Percentiles rank a stretch among this genome's conserved stretches.
Conservation (phyloP, 1,140 invertebrate genomes). For the Pachypeltis micranthus region DNA sequence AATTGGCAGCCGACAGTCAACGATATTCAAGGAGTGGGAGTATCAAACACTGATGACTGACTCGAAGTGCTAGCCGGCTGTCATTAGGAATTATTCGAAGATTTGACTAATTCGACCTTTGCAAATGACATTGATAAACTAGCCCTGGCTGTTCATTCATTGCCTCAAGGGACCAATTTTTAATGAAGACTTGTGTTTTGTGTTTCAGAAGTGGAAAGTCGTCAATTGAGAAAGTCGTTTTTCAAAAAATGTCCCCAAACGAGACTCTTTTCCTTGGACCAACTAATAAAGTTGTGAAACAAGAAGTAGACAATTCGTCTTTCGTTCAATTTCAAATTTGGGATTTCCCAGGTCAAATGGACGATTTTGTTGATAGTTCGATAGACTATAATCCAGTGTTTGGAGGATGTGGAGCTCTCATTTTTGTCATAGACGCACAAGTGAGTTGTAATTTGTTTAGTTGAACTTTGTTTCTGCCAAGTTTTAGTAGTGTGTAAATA, state of each 20-base stretch:
- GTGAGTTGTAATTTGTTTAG: too few relatives aligned
- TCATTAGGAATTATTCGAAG: too few relatives aligned
- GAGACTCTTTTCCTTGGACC: slow-evolving; percentile 98
- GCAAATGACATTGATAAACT: too few relatives aligned
- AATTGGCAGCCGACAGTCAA: too few relatives aligned
- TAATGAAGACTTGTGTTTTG: neutral
- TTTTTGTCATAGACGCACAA: slow-evolving; percentile 99
- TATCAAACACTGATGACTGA: too few relatives aligned
- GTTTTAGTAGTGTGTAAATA: too few relatives aligned
- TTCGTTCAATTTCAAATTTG: slow-evolving; percentile 99
- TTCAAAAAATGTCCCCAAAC: slow-evolving; percentile 99
- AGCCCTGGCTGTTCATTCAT: too few relatives aligned
- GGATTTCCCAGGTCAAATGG: slow-evolving; percentile 98
- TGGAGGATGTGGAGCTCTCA: slow-evolving; percentile 85
- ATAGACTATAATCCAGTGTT: slow-evolving; percentile 95
- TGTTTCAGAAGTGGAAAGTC: slow-evolving; percentile 89
- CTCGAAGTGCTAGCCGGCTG: too few relatives aligned
- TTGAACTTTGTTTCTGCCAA: too few relatives aligned
- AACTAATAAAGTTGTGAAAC: slow-evolving; percentile 96
- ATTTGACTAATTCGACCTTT: too few relatives aligned
- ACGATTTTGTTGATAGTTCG: slow-evolving; percentile 90
- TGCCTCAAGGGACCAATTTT: neutral
- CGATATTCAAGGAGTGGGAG: too few relatives aligned
- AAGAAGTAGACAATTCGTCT: slow-evolving; percentile 92
- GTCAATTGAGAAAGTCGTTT: slow-evolving; percentile 99